phyloP scores from a whole-genome alignment of 1,140 invertebrate genomes.

The Drosophila saltans region DNA sequence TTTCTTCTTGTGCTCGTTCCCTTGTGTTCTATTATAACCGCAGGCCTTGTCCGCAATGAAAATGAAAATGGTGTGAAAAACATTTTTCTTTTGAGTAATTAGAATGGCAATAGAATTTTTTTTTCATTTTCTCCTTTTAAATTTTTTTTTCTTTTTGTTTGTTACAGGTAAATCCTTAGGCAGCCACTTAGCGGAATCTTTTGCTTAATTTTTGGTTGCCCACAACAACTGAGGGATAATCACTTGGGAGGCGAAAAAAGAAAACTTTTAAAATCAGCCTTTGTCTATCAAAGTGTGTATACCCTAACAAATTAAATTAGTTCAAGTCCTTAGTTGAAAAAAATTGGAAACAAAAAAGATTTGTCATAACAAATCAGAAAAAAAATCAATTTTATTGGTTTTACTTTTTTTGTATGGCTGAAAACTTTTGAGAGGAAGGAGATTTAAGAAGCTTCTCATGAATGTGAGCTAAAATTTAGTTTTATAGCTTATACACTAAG shows the following conservation, averaged over 20 bases:
- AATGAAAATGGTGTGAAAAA: constrained; percentile 42
- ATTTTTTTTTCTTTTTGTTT: constrained; percentile 15
- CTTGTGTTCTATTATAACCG: constrained; percentile 9
- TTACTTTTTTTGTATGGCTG: too few relatives aligned
- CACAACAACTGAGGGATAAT: constrained; percentile 3
- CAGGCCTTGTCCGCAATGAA: constrained; percentile 26
- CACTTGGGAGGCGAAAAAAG: neutral
- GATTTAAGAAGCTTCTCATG: too few relatives aligned
- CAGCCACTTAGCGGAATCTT: constrained; percentile 1
- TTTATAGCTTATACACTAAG: too few relatives aligned
- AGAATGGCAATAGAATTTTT: constrained; percentile 18
- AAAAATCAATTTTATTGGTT: too few relatives aligned
- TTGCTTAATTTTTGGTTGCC: constrained; percentile 11
- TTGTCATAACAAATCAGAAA: too few relatives aligned
- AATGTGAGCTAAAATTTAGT: too few relatives aligned
- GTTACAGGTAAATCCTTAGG: constrained; percentile 6
- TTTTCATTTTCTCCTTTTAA: neutral
- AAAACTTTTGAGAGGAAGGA: too few relatives aligned
- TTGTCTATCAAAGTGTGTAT: neutral
- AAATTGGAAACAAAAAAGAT: too few relatives aligned
- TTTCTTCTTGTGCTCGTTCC: constrained; percentile 24
- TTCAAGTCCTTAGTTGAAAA: too few relatives aligned
- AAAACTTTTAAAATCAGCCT: neutral
- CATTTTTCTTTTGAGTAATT: constrained; percentile 25
- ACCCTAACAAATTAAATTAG: neutral